Evolutionary conservation across 1,140 invertebrate genomes (phyloP).

Genomic region (Caenorhabditis tropicalis): DNA sequence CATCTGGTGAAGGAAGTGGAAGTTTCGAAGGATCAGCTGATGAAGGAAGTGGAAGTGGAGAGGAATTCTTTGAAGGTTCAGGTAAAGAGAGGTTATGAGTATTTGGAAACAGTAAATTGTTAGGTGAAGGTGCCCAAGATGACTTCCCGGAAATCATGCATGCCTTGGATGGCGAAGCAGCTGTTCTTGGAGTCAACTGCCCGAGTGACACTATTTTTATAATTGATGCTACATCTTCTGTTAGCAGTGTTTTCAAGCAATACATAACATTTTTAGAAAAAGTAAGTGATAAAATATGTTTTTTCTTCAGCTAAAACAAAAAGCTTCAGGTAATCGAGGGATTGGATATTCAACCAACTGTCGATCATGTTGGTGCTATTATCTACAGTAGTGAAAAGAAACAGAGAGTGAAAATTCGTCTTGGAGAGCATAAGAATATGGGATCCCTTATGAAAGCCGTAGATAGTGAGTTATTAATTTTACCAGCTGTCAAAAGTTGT

Average conservation of each 20-base stretch:
- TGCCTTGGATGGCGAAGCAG: background rate
- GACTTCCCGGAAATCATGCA: constrained; percentile 8
- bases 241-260: constrained; percentile 7
- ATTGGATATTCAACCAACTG: background rate
- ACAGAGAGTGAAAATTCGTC: background rate
- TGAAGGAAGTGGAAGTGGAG: background rate
- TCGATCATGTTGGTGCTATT: constrained; percentile 41
- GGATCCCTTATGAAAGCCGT: constrained; percentile 7
- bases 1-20: background rate
- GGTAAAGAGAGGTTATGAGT: background rate
- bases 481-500: background rate
- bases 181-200: background rate
- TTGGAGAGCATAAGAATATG: constrained; percentile 13
- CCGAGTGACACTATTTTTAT: constrained; percentile 43
- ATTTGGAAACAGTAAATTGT: background rate
- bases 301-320: no score
- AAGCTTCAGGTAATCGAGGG: constrained; percentile 32
- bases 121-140: background rate
- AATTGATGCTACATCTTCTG: constrained; percentile 48
- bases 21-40: background rate
- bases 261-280: constrained; percentile 37
- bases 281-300: background rate
- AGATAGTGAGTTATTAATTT: background rate
- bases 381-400: background rate
- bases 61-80: background rate